Conservation (phyloP, 2,888 invertebrate species). For the Drosophila bunnanda region DNA sequence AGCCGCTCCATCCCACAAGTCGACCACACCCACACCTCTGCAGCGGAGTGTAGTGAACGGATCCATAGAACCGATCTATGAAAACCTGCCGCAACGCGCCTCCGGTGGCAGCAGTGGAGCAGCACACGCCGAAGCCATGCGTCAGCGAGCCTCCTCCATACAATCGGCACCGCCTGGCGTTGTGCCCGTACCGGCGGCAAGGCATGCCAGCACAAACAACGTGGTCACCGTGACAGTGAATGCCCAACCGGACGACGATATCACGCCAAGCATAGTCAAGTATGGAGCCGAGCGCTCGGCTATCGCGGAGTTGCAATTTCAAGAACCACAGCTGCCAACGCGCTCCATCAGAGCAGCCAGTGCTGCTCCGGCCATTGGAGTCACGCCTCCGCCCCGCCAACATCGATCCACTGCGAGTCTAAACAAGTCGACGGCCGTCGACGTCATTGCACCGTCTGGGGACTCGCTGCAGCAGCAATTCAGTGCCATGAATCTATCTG, state of each 20-base stretch:
- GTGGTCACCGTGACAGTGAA: slow-evolving; percentile 62
- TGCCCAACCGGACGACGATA: slow-evolving; percentile 60
- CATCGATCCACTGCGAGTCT: slow-evolving; percentile 74
- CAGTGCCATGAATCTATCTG: slow-evolving; percentile 81
- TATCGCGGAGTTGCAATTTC: slow-evolving; percentile 75
- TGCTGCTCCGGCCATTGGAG: slow-evolving; percentile 78
- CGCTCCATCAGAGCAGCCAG: slow-evolving; percentile 75
- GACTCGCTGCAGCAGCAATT: slow-evolving; percentile 77
- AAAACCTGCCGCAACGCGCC: slow-evolving; percentile 87
- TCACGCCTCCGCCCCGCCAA: slow-evolving; percentile 77
- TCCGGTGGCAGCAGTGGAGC: slow-evolving; percentile 59
- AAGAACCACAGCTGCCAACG: slow-evolving; percentile 77
- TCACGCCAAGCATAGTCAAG: slow-evolving; percentile 73
- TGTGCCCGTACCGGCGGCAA: slow-evolving; percentile 70
- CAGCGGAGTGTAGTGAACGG: slow-evolving; percentile 85
- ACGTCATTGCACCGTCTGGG: slow-evolving; percentile 66
- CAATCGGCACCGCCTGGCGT: slow-evolving; percentile 89
- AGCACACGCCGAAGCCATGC: slow-evolving; percentile 70
- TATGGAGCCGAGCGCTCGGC: slow-evolving; percentile 76
- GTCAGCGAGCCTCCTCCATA: slow-evolving; percentile 87
- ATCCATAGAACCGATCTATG: slow-evolving; percentile 91
- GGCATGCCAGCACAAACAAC: slow-evolving; percentile 51
- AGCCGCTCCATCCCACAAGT: slow-evolving; percentile 38
- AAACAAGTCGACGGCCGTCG: slow-evolving; percentile 71
- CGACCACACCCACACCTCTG: slow-evolving; percentile 69